Base-by-base conservation (phyloP, 2,113 vertebrate species). In the Motacilla alba region DNA sequence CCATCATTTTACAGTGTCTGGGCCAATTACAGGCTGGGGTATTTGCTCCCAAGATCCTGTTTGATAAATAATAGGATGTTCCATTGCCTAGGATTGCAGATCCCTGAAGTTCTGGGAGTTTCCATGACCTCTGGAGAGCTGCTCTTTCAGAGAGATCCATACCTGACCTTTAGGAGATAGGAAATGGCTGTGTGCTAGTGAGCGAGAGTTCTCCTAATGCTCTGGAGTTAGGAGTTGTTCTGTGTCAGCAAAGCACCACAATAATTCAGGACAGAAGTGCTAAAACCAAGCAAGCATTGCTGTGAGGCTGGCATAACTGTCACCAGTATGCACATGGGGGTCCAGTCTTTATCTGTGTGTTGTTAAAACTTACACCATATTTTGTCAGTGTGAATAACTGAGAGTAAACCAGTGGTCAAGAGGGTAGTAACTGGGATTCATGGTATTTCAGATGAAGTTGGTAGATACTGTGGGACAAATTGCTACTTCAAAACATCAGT, bases 1-100 rank as follows among this genome's bases (percentile, higher is more conserved):
- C n/a, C n/a, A 15, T 63, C 1, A 2, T 76, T 85, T 84, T 83
- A 56, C 21, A 35, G 7, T n/a, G 18, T 69, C 49, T 0, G 0
- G 46, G 37, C 37, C 58, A 73, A 37, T 70, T 77, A 17, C 21
- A 78, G 21, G 35, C 47, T 47, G 10, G 3, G 81, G 13, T 62
- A 31, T 80, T 89, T 83, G 15, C 33, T 93, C 10, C 31, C 31
- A 60, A 74, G 50, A 46, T 89, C 30, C 33, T 37, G 13, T 41
- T 78, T 63, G 75, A 41, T 67, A 78, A 87, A 55, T 69, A 55
- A 60, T 4, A 66, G 19, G 22, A 58, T 2, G 7, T 79, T 58
- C 3, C 2, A 20, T 83, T 85, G 49, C 58, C 20, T 66, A 15
- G 39, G 43, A 74, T 17, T 91, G 23, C 15, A 75, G 35, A 18